Evolutionary conservation across 2,888 invertebrate genomes (phyloP), one percentile per base, ranked within the genome.

Genomic region (Cotesia congregata): DNA sequence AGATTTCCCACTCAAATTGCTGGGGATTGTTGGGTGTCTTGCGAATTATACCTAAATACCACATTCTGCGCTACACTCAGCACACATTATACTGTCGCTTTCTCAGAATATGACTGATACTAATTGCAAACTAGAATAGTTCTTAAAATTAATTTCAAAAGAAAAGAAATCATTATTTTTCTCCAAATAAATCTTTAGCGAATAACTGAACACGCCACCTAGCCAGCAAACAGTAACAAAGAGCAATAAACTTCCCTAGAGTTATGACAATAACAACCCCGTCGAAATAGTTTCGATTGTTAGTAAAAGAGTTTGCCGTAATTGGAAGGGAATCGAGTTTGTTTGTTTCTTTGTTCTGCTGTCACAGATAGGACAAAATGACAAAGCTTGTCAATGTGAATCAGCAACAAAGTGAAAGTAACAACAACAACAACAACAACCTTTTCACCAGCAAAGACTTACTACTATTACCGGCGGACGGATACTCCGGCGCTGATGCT

Each of bases 1-100:
- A 83, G 84, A 85, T 86, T 86, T 85, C 81, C 79, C 81, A 79
- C 80, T 83, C 82, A 86, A 88, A 87, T 86, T 88, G 86, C 83
- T 86, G 83, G 88, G 85, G 84, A 88, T 88, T 88, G 88, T 86
- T 85, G 83, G 82, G 78, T 80, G 80, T 80, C 80, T 81, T 60
- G 60, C 71, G 68, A 77, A 67, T 67, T 41, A 38, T 17, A 41
- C 7, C 7, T 20, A 40, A n/a, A 50, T 50, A 50, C 50, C 50
- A 50, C 50, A 50, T 50, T 50, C 50, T 50, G 12, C 12, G 12
- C 12, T 12, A 50, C 12, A 50, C 50, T 6, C 50, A 50, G 12
- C 50, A 50, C 9, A 12, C 50, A 50, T 12, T 50, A 12, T 12
- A 50, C 7, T 50, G 12, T 12, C 12, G 50, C 12, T 12, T 50